Conservation (phyloP, 2,797 vertebrate genomes). For the Salarias fasciatus region DNA sequence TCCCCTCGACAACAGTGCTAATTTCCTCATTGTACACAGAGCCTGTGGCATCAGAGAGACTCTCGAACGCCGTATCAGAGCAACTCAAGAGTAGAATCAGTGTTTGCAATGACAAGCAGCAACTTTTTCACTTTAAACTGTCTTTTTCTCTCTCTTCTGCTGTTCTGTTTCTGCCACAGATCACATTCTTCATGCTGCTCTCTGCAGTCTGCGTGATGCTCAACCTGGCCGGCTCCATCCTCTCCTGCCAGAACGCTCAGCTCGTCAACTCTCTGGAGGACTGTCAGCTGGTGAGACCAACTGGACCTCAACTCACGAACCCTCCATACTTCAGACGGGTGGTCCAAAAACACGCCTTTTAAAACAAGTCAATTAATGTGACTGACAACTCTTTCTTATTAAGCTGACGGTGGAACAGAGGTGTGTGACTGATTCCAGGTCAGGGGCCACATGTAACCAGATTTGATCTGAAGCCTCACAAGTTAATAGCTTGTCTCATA, state of each 20-base stretch:
- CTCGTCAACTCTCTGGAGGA: constrained; percentile 94
- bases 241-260: constrained; percentile 99
- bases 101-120: not conserved
- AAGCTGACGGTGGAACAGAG: too few relatives aligned
- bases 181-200: constrained; percentile 99
- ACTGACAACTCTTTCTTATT: too few relatives aligned
- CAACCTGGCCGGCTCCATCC: constrained; percentile 97
- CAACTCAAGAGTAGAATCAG: constrained; percentile 1
- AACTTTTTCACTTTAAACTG: constrained; percentile 21
- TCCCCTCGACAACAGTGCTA: constrained; percentile 47
- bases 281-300: constrained; percentile 94
- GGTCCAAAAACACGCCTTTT: not conserved
- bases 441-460: too few relatives aligned
- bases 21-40: constrained; percentile 31
- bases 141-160: constrained; percentile 7
- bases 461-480: too few relatives aligned
- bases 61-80: constrained; percentile 18
- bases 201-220: constrained; percentile 98
- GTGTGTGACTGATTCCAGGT: too few relatives aligned
- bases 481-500: too few relatives aligned
- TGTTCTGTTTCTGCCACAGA: constrained; percentile 78
- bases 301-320: constrained; percentile 27
- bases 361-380: constrained; percentile 1
- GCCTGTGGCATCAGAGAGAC: constrained; percentile 1
- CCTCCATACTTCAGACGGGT: not conserved